Evolutionary conservation across 2,888 invertebrate genomes (phyloP).

Genomic region (Carterocephalus palaemon): DNA sequence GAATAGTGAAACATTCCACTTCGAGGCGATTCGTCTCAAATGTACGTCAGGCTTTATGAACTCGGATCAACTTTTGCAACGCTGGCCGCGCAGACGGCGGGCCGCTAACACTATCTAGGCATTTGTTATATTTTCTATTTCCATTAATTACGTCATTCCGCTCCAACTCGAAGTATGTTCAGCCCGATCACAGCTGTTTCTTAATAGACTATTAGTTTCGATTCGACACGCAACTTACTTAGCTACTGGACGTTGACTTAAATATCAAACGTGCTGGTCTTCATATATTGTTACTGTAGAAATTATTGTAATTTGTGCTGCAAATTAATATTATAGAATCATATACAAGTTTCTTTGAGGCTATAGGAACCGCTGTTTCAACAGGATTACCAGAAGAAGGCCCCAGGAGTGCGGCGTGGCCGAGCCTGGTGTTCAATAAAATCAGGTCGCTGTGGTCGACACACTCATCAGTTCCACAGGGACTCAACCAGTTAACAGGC

Average conservation of each 20-base stretch:
- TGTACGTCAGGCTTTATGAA: slow-evolving; percentile 47
- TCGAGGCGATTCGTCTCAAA: slow-evolving; percentile 57
- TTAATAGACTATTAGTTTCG: slow-evolving; percentile 62
- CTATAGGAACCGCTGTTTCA: slow-evolving; percentile 23
- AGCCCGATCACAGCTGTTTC: slow-evolving; percentile 60
- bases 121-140: slow-evolving; percentile 72
- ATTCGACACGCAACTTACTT: slow-evolving; percentile 58
- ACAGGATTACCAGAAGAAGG: slow-evolving; percentile 74
- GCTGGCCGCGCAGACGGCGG: slow-evolving; percentile 64
- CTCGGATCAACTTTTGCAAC: slow-evolving; percentile 62
- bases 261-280: no score
- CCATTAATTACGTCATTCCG: slow-evolving; percentile 69
- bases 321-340: neutral
- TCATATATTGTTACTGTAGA: slow-evolving; percentile 5
- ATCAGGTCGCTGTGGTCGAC: slow-evolving; percentile 93
- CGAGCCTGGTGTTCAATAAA: slow-evolving; percentile 90
- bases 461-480: slow-evolving; percentile 85
- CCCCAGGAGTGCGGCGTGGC: slow-evolving; percentile 80
- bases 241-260: slow-evolving; percentile 41
- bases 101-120: slow-evolving; percentile 64
- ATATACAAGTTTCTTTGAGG: slow-evolving; percentile 6
- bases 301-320: slow-evolving; percentile 14
- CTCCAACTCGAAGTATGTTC: slow-evolving; percentile 61
- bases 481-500: slow-evolving; percentile 89
- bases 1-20: no score